Evolutionary conservation across 2,113 vertebrate species (phyloP).

Genomic region (Neodon shergylaensis): DNA sequence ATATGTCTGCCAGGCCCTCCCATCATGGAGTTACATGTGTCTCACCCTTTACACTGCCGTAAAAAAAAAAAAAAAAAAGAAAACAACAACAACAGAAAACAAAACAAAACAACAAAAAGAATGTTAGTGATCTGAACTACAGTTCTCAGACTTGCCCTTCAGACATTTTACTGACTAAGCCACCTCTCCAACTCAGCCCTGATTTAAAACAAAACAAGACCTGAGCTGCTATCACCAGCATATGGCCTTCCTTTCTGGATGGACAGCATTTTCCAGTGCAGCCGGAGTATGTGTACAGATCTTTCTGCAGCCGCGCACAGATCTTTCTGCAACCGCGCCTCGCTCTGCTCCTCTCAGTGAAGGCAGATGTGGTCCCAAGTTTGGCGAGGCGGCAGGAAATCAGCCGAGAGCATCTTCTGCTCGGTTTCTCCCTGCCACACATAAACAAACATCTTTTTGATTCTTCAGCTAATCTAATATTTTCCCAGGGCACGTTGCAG

Average conservation of each 20-base stretch:
- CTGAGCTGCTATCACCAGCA: not conserved
- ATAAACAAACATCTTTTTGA: slow-evolving; percentile 40
- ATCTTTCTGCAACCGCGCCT: not conserved
- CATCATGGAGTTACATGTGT: no score
- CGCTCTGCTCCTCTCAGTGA: not conserved
- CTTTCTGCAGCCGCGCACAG: not conserved
- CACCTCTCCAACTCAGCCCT: not conserved
- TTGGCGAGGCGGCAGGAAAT: slow-evolving; percentile 1
- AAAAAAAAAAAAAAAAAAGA: not conserved
- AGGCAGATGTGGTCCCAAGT: not conserved
- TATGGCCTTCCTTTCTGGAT: not conserved
- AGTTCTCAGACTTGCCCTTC: not conserved
- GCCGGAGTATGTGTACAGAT: not conserved
- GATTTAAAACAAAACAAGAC: not conserved
- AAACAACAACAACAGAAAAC: no score
- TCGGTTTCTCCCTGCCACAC: not conserved
- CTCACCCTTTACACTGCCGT: not conserved
- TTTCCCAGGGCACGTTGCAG: not conserved
- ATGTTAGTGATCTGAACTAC: not conserved
- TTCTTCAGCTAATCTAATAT: not conserved
- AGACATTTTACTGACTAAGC: not conserved
- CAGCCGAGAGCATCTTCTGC: not conserved
- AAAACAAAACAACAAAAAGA: not conserved
- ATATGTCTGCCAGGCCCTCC: no score
- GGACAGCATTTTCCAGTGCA: not conserved